A percentile compares a stretch with the other conserved stretches of the same genome.
Conservation (phyloP, 2,113 vertebrate species). For the Scalopus aquaticus region DNA sequence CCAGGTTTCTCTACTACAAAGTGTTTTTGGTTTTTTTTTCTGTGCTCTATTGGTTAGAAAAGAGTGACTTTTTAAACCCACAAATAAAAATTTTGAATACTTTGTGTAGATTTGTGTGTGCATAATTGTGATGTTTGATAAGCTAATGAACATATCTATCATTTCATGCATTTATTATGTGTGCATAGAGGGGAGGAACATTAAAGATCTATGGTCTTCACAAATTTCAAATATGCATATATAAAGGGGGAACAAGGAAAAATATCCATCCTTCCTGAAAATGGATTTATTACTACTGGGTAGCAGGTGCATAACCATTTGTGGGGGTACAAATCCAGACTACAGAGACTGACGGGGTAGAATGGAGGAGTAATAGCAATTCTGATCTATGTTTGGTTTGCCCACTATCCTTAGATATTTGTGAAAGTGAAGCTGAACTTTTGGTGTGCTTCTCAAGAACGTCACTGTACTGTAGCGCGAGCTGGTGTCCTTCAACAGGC, state of each 20-base stretch:
- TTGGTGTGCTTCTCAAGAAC: background rate
- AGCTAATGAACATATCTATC: background rate
- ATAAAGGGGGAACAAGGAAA: background rate
- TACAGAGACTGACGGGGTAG: background rate
- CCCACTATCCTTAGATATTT: background rate
- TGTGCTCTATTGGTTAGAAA: background rate
- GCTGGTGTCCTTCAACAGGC: background rate
- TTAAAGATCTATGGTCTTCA: background rate
- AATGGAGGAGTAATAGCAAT: background rate
- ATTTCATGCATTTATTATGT: background rate
- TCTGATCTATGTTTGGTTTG: background rate
- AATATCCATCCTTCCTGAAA: slow-evolving; percentile 53
- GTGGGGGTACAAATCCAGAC: background rate
- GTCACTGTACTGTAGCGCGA: background rate
- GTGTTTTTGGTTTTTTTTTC: background rate
- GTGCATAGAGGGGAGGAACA: background rate
- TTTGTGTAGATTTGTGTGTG: too few species aligned
- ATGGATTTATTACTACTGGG: background rate
- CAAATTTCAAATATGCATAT: background rate
- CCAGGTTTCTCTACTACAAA: background rate
- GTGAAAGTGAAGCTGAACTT: background rate
- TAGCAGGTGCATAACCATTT: slow-evolving; percentile 60
- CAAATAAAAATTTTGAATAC: too few species aligned
- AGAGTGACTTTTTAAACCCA: background rate
- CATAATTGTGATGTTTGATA: background rate